Base-by-base conservation (phyloP, 2,888 invertebrate species). In the Sesia bembeciformis region DNA sequence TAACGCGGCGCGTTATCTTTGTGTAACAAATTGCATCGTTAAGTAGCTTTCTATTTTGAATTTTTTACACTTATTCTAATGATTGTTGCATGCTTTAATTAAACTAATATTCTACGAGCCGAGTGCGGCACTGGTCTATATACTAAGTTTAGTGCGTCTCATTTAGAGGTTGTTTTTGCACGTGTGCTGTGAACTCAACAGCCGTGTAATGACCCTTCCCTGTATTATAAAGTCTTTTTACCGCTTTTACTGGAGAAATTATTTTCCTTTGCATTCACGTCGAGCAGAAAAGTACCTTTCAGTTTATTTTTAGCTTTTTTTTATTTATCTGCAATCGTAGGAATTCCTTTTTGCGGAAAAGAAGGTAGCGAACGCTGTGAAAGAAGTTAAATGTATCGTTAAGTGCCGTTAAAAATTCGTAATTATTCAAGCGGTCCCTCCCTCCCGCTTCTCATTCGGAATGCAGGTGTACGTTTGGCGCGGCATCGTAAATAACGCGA, bases 141-240 rank as follows among this genome's bases (percentile, higher is more conserved):
- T 6, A 8, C 7, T 43, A 46, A 46, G 46, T 46, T 46, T 46
- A 46, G 46, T 46, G 51, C 53, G 52, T 56, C 53, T 56, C 72
- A 68, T 74, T 74, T 72, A 64, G 65, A 75, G 69, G 72, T 78
- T 76, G 70, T 79, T 77, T 80, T 75, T 77, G 73, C 76, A 79
- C 81, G 77, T 76, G 67, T 81, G 80, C 79, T 72, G 80, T 71
- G 76, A 78, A 76, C 70, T 81, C 79, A 84, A 84, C 72, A 75
- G 66, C 72, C 83, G 78, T 82, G 74, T 81, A 81, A 84, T 79
- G 83, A 77, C 79, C 77, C 81, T 81, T 78, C 67, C 74, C 72
- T 72, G 73, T 77, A 80, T 82, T 81, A 83, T 80, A 81, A 80
- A 84, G 76, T 72, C 76, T 81, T 82, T 80, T 78, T 72, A 75